These are phyloP conservation scores for Sphaeramia orbicularis DNA, from an alignment of 2,797 vertebrate species.

Conservation along the genomic window DNA sequence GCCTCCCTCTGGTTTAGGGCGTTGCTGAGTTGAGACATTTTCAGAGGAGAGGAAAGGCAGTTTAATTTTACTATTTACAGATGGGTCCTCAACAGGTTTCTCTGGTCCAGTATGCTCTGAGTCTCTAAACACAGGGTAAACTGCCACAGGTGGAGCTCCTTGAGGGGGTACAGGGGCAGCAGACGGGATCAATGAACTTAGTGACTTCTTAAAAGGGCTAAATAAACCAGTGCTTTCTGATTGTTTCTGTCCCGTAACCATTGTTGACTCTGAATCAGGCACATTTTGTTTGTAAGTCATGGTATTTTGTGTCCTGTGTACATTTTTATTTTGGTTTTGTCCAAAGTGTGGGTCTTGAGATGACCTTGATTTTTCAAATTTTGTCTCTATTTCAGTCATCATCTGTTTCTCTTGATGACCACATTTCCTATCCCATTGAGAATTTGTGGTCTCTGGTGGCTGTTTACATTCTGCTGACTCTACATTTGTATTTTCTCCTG, in stretches of 20 bases:
- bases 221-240: conserved; percentile 83
- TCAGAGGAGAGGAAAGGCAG: conserved; percentile 85
- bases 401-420: conserved; percentile 22
- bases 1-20: conserved; percentile 71
- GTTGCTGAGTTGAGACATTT: conserved; percentile 74
- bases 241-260: conserved; percentile 37
- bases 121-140: conserved; percentile 83
- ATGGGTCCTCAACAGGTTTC: conserved; percentile 71
- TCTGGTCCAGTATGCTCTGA: conserved; percentile 76
- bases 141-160: conserved; percentile 75
- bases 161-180: conserved; percentile 74
- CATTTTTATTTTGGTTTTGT: conserved; percentile 36
- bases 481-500: conserved; percentile 40
- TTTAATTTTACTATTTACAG: conserved; percentile 78
- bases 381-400: conserved; percentile 1
- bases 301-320: conserved; percentile 39
- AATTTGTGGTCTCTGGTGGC: conserved; percentile 25
- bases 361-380: conserved; percentile 36
- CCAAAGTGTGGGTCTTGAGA: conserved; percentile 44
- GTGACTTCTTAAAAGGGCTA: conserved; percentile 90
- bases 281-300: conserved; percentile 37
- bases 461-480: conserved; percentile 57
- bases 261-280: conserved; percentile 28
- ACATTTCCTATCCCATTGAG: conserved; percentile 33
- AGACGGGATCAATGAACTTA: conserved; percentile 88